Evolutionary conservation across 2,888 invertebrate genomes (phyloP), one percentile per base, ranked within the genome.

Genomic region (Bugula neritina): DNA sequence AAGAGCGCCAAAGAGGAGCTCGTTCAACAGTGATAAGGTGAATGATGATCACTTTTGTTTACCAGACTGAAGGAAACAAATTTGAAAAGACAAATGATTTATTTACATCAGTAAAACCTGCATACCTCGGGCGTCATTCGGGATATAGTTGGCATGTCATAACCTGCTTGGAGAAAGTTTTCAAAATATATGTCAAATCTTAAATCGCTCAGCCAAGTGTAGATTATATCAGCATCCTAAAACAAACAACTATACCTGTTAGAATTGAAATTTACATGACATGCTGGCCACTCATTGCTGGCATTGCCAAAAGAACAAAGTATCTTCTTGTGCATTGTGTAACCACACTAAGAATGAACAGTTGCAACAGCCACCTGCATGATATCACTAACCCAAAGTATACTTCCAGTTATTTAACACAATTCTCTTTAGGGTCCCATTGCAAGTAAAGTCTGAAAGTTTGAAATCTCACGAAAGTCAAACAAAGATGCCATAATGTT

Each of bases 101-200:
- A n/a, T n/a, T n/a, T n/a, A n/a, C n/a, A n/a, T n/a, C n/a, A n/a
- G n/a, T n/a, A n/a, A n/a, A n/a, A n/a, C n/a, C n/a, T n/a, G n/a
- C 75, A 76, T 79, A 87, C 94, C 86, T 98, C 97, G 0, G 99
- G 98, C 21, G 98, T 99, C 95, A 98, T 97, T 78, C 96, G 89
- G n/a, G 96, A 93, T 80, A 98, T 94, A 0, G 98, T 98, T 34
- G 94, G 92, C 86, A 99, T 89, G 86, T 99, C 98, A 84, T 99
- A 99, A 54, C 98, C 98, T 21, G 97, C 95, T 57, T 92, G 90
- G 75, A 93, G 89, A 85, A 99, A 98, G 73, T 95, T 88, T 69
- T 92, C 90, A 76, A 93, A 92, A 86, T 98, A 98, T 83, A 96
- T 94, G 82, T 94, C 95, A 87, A 93, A 93, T 81, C 92, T 92